A percentile compares a stretch with the other conserved stretches of the same genome.
These are phyloP conservation scores for Oryctolagus cuniculus DNA, from an alignment of 2,113 vertebrate species.

Conservation along the genomic window DNA sequence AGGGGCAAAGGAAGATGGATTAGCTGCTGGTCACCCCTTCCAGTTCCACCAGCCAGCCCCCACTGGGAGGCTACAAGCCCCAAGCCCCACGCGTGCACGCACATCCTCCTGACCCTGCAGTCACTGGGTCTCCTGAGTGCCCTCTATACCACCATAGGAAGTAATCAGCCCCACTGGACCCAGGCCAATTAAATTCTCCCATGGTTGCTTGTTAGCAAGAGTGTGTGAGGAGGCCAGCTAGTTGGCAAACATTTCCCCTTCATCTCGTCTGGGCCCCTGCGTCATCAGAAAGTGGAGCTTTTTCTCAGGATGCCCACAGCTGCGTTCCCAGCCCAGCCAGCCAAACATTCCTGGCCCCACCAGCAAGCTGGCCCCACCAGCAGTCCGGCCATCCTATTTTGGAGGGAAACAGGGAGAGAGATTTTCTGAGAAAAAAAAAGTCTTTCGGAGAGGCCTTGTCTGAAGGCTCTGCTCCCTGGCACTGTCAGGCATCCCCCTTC, in stretches of 20 bases:
- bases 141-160: constrained; percentile 51
- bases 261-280: constrained; percentile 25
- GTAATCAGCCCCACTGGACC: constrained; percentile 75
- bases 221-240: constrained; percentile 21
- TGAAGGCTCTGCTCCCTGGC: constrained; percentile 17
- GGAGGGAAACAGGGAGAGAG: constrained; percentile 24
- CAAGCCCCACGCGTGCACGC: not conserved
- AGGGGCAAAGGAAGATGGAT: not conserved
- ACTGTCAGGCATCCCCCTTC: not conserved
- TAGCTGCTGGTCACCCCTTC: not conserved
- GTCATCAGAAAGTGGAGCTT: constrained; percentile 50
- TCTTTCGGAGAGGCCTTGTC: constrained; percentile 16
- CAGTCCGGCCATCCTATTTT: not conserved
- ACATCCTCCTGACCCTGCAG: not conserved
- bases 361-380: constrained; percentile 34
- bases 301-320: constrained; percentile 75
- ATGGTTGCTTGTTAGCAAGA: constrained; percentile 66
- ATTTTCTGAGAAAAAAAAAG: not conserved
- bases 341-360: constrained; percentile 60
- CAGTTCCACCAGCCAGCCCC: not conserved
- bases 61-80: not conserved
- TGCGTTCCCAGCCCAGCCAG: constrained; percentile 64
- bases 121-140: not conserved
- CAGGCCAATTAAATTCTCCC: constrained; percentile 74
- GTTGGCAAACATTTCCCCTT: constrained; percentile 69